These are phyloP conservation scores for Virgularia gustaviana DNA, from an alignment of 92 coral and sea anemone genomes.

Conservation along the genomic window DNA sequence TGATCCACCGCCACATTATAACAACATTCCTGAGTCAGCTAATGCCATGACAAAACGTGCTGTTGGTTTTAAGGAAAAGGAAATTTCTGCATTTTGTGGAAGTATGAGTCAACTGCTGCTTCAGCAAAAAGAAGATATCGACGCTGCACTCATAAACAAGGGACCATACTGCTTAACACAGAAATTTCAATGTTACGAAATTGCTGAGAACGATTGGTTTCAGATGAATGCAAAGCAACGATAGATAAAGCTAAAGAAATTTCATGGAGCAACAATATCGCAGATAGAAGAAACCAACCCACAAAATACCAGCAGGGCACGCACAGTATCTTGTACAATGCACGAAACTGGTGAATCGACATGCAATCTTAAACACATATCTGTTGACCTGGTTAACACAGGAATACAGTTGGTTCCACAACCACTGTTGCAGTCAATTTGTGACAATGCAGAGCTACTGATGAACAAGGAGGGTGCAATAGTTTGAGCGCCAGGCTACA, in stretches of 20 bases:
- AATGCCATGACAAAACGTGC: conserved; percentile 39
- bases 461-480: conserved; percentile 41
- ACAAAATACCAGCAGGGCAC: neutral
- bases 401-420: neutral
- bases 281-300: neutral
- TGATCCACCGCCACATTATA: conserved; percentile 7
- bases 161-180: conserved; percentile 42
- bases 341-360: neutral
- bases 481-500: conserved; percentile 40
- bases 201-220: conserved; percentile 45
- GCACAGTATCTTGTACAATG: neutral
- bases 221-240: conserved; percentile 45
- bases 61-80: conserved; percentile 36
- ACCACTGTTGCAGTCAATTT: neutral
- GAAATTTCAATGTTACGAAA: conserved; percentile 7
- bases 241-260: conserved; percentile 42
- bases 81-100: conserved; percentile 44
- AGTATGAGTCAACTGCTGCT: conserved; percentile 41
- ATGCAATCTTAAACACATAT: neutral
- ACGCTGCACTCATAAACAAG: conserved; percentile 48
- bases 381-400: neutral
- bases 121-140: conserved; percentile 49
- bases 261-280: neutral
- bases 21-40: conserved; percentile 28
- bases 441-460: conserved; percentile 30